These are phyloP conservation scores for Elmis aenea DNA, from an alignment of 2,888 invertebrate species.

Conservation along the genomic window DNA sequence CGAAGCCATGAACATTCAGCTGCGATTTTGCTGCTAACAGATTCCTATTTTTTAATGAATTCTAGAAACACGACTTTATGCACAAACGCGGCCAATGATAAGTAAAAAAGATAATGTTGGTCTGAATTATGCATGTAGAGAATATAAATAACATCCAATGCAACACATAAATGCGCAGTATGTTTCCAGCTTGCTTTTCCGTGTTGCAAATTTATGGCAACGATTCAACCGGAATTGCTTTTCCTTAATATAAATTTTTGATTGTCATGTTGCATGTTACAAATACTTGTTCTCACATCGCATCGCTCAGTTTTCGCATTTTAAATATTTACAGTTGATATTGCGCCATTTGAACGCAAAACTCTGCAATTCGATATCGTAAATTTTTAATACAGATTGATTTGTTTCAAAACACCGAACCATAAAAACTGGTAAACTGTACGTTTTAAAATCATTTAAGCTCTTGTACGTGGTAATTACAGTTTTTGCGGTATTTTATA, in stretches of 20 bases:
- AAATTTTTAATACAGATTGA: slow-evolving; percentile 16
- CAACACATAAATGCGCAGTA: slow-evolving; percentile 12
- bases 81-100: too few relatives aligned
- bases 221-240: slow-evolving; percentile 12
- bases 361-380: slow-evolving; percentile 10
- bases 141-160: slow-evolving; percentile 9
- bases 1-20: too few relatives aligned
- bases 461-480: slow-evolving; percentile 7
- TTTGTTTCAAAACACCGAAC: slow-evolving; percentile 9
- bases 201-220: slow-evolving; percentile 12
- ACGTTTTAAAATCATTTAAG: slow-evolving; percentile 11
- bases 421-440: too few relatives aligned
- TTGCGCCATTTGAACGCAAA: slow-evolving; percentile 10
- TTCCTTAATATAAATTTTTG: slow-evolving; percentile 16
- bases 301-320: slow-evolving; percentile 10
- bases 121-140: too few relatives aligned
- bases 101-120: too few relatives aligned
- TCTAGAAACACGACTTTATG: too few relatives aligned
- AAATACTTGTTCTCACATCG: slow-evolving; percentile 9
- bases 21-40: too few relatives aligned
- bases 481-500: too few relatives aligned
- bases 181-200: slow-evolving; percentile 6
- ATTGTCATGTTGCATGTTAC: slow-evolving; percentile 12
- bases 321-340: slow-evolving; percentile 16
- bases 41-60: too few relatives aligned